Percentiles rank a stretch among this genome's conserved stretches.
These are phyloP conservation scores for Apis laboriosa DNA, from an alignment of 1,140 invertebrate species.

Conservation along the genomic window DNA sequence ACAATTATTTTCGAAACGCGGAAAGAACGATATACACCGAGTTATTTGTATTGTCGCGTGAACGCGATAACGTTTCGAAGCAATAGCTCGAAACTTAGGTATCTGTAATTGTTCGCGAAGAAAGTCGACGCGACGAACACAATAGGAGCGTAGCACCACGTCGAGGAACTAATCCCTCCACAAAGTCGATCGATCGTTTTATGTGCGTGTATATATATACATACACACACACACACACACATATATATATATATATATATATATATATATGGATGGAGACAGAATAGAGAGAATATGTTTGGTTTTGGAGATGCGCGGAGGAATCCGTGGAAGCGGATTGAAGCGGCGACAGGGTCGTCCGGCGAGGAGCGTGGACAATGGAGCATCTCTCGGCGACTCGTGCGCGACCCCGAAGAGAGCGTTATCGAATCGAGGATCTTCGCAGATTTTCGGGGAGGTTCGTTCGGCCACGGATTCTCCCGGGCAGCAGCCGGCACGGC, in stretches of 20 bases:
- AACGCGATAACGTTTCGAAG: not conserved
- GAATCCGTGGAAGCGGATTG: too few relatives aligned
- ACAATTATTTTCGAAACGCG: too few relatives aligned
- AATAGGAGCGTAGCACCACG: not conserved
- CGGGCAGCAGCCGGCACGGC: constrained; percentile 60
- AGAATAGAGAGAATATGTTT: not conserved
- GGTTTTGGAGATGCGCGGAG: not conserved
- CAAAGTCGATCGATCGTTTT: not conserved
- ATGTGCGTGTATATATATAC: too few relatives aligned
- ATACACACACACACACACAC: too few relatives aligned
- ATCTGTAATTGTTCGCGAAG: not conserved
- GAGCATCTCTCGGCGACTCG: constrained; percentile 51
- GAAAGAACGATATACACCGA: not conserved
- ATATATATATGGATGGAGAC: too few relatives aligned
- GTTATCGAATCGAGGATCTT: constrained; percentile 76
- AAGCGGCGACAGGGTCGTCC: too few relatives aligned
- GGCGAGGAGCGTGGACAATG: not conserved
- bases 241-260: too few relatives aligned
- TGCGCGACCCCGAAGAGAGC: constrained; percentile 62
- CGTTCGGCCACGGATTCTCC: constrained; percentile 68
- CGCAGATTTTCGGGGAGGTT: constrained; percentile 75
- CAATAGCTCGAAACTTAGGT: not conserved
- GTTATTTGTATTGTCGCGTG: not conserved
- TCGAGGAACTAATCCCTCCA: not conserved
- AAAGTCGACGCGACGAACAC: not conserved